Evolutionary conservation across 2,888 invertebrate genomes (phyloP), one percentile per base, ranked within the genome.

Genomic region (Pandemis corylana): DNA sequence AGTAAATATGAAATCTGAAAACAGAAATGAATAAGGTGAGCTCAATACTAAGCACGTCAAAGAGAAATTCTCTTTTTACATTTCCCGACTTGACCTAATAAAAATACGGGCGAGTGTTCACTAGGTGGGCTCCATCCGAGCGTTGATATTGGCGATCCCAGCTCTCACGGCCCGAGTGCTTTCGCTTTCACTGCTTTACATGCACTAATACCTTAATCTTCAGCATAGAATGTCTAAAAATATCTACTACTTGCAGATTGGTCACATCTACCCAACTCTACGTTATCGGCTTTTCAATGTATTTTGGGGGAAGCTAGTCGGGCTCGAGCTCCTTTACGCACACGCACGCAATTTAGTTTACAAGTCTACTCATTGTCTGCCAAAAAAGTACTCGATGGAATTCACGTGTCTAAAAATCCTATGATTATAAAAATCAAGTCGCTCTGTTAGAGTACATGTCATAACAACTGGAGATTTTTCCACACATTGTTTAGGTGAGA

Each of bases 21-120:
- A 56, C 7, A 56, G 28, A 56, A 56, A 9, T 20, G 9, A 20
- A 20, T 20, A 56, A 56, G 20, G 7, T 56, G 20, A 20, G 3
- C 20, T 56, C 20, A 56, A 56, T 51, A 51, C 51, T 51, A n/a
- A 51, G 51, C 51, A 15, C 15, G 59, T 68, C 13, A 36, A 59
- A 56, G 49, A n/a, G 4, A 46, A 12, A 44, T 62, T 68, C 46
- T 67, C n/a, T 28, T 56, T 49, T 56, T 10, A 42, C 9, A 68
- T 15, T 59, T 59, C 15, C 64, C 49, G 10, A 56, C 68, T 68
- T 68, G 68, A 68, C 64, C 68, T 73, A 68, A 73, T 68, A 65
- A 68, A 63, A 73, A 71, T 65, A 71, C 56, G 44, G 46, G 12
- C 53, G 5, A 12, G 36, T 61, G 36, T 61, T 36, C 28, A 61